phyloP scores from a whole-genome alignment of 1,140 invertebrate species.

The Pachyrhynchus sulphureomaculatus region DNA sequence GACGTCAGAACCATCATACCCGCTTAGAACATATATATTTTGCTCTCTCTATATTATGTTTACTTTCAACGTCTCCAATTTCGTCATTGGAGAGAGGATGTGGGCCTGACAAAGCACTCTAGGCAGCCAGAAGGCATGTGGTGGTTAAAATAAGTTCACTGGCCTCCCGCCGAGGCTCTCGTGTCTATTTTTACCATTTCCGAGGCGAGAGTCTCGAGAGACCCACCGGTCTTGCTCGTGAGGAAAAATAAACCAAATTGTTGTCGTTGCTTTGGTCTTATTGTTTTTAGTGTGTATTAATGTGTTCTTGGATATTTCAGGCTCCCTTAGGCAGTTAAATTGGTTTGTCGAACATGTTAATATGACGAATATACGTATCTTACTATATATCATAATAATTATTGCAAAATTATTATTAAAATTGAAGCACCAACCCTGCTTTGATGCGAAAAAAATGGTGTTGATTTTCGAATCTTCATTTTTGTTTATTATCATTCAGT shows the following conservation, averaged over 20 bases:
- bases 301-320: no score
- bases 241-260: constrained; percentile 25
- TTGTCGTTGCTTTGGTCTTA: constrained; percentile 24
- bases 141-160: constrained; percentile 35
- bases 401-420: no score
- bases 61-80: constrained; percentile 18
- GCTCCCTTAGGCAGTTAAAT: no score
- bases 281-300: constrained; percentile 6
- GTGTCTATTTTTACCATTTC: constrained; percentile 34
- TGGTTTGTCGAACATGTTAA: no score
- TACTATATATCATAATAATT: no score
- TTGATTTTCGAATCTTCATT: no score
- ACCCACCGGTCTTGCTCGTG: constrained; percentile 18
- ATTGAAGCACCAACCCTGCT: no score
- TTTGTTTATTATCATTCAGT: no score
- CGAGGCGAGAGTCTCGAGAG: constrained; percentile 15
- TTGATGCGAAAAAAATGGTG: no score
- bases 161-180: constrained; percentile 27
- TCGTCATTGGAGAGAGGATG: constrained; percentile 30
- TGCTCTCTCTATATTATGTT: constrained; percentile 14
- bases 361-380: no score
- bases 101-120: constrained; percentile 32
- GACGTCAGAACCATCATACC: no score
- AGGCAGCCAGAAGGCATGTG: constrained; percentile 30
- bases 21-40: neutral